Conservation (phyloP, 2,888 invertebrate genomes). For the Tachina fera region DNA sequence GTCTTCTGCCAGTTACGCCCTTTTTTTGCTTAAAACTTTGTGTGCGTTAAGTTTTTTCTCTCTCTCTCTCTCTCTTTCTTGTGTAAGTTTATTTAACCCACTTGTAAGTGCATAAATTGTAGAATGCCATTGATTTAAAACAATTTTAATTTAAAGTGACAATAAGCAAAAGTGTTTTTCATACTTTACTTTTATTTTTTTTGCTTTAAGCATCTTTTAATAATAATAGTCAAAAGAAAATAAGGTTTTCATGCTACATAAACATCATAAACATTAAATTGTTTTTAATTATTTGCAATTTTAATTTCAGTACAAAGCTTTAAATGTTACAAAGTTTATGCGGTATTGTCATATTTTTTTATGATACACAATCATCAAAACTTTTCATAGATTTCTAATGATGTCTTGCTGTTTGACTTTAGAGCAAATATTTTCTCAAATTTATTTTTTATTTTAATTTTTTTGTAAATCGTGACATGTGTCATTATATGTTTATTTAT, state of each 20-base stretch:
- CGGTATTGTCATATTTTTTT: background rate
- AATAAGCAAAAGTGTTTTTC: conserved; percentile 25
- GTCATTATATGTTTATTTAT: background rate
- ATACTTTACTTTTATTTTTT: background rate
- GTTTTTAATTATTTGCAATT: background rate
- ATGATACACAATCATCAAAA: background rate
- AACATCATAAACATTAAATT: background rate
- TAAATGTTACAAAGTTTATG: background rate
- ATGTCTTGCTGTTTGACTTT: background rate
- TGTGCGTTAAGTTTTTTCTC: background rate
- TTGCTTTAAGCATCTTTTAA: background rate
- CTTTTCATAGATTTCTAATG: background rate
- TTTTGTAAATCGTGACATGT: background rate
- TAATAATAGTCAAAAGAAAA: background rate
- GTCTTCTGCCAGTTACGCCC: conserved; percentile 49
- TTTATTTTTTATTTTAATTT: background rate
- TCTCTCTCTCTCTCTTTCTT: conserved; percentile 11
- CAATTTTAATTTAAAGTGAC: conserved; percentile 8
- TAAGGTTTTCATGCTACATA: no score
- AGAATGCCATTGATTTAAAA: conserved; percentile 19
- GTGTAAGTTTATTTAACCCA: conserved; percentile 61
- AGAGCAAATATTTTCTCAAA: background rate
- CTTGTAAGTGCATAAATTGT: conserved; percentile 43
- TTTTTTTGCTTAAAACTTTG: conserved; percentile 19
- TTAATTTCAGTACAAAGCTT: background rate